These are phyloP conservation scores for Pristionchus exspectatus DNA, from an alignment of 2,888 invertebrate species.

Conservation along the genomic window DNA sequence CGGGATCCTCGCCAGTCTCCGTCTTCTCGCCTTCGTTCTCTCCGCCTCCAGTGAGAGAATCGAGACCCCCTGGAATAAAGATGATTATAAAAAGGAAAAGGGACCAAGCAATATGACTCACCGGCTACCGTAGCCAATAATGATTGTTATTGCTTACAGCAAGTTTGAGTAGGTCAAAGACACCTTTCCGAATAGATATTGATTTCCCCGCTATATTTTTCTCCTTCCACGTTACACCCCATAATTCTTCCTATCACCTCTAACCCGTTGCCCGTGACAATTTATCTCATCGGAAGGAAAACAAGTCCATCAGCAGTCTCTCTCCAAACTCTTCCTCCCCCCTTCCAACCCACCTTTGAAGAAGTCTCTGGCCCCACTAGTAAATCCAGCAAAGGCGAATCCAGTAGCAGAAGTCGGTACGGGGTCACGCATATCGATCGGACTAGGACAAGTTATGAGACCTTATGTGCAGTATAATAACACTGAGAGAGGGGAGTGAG, in stretches of 20 bases:
- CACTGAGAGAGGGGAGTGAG: slow-evolving; percentile 19
- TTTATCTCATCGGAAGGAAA: not conserved
- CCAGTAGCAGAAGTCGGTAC: slow-evolving; percentile 42
- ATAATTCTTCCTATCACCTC: not conserved
- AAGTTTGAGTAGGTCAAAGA: not conserved
- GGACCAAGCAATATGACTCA: not conserved
- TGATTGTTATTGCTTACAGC: not conserved
- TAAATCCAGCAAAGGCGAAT: slow-evolving; percentile 48
- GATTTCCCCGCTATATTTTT: not conserved
- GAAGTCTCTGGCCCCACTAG: slow-evolving; percentile 48
- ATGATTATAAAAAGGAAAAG: not conserved
- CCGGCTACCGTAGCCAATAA: not conserved
- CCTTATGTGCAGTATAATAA: slow-evolving; percentile 4
- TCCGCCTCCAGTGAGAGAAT: slow-evolving; percentile 67
- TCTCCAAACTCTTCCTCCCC: not conserved
- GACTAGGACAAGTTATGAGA: slow-evolving; percentile 41
- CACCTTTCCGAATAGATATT: not conserved
- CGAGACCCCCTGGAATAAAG: slow-evolving; percentile 62
- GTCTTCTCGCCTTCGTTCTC: slow-evolving; percentile 84
- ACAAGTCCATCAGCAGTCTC: slow-evolving; percentile 22
- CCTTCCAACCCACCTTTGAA: slow-evolving; percentile 45
- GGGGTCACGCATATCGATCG: slow-evolving; percentile 52
- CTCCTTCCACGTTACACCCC: not conserved
- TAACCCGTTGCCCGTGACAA: not conserved
- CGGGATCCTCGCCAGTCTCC: slow-evolving; percentile 98